Base-by-base conservation (phyloP, 2,113 vertebrate species). In the Hydrochoerus hydrochaeris region DNA sequence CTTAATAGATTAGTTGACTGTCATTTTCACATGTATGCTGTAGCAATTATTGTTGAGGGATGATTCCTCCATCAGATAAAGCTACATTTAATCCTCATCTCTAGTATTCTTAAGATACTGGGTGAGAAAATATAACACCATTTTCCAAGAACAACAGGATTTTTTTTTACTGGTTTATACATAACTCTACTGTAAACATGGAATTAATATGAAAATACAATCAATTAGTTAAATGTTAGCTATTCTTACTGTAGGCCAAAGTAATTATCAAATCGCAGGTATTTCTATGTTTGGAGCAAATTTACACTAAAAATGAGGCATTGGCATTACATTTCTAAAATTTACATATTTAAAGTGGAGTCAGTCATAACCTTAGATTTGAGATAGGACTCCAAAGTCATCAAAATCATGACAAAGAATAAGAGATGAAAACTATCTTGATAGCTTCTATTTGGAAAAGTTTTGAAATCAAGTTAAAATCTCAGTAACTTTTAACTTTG, bases 271-370 rank as follows among this genome's bases (percentile, higher is more conserved):
- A 90, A 22, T 95, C 58, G 24, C 52, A 77, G 22, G 73, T 93
- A 94, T 62, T 19, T 60, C 65, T 88, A 73, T 44, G 16, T 95
- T 92, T 95, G 82, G n/a, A 96, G 80, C 22, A 85, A 94, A 97
- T 95, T 89, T 95, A 95, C 44, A 67, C 67, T 95, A 81, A 97
- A 95, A 95, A 94, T 96, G 95, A 84, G 94, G 60, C 83, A 96
- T 28, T 93, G 83, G 86, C 49, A 52, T 80, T 96, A 80, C 17
- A 89, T 84, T 94, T 94, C 54, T 92, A 77, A 88, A 97, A 95
- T 97, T 96, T 95, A 95, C 93, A 96, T 97, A 97, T 97, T 98
- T 97, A 97, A 97, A 93, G 97, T 97, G 95, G 75, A 94, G 94
- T 95, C 95, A 94, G 94, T 95, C 95, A 92, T 95, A 96, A 95